These are phyloP conservation scores for Etia nguti DNA, from an alignment of 2,113 vertebrate genomes.

Conservation along the genomic window DNA sequence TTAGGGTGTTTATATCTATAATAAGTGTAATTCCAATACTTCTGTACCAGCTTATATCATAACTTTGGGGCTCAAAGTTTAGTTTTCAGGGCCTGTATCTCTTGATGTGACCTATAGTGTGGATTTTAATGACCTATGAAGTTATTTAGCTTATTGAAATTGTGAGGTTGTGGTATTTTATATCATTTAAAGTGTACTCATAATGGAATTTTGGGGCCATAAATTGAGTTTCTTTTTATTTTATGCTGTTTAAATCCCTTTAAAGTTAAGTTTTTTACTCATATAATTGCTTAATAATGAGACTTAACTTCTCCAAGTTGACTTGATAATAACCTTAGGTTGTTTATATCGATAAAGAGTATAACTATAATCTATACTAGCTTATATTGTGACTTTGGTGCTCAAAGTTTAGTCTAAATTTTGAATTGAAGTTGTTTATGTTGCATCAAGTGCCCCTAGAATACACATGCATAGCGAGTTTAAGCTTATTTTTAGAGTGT, in stretches of 20 bases:
- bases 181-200: not conserved
- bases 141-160: not conserved
- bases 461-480: not conserved
- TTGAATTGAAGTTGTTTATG: not conserved
- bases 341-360: not conserved
- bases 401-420: not conserved
- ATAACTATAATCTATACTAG: not conserved
- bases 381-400: not conserved
- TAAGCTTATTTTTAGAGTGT: not conserved
- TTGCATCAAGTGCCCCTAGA: not conserved
- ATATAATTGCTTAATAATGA: not conserved
- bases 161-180: not conserved
- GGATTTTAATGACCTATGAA: not conserved
- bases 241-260: not conserved
- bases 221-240: not conserved
- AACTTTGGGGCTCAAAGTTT: not conserved
- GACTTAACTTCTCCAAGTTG: not conserved
- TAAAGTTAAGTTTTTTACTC: not conserved
- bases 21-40: not conserved
- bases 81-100: not conserved
- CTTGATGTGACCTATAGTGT: not conserved
- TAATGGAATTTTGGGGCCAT: not conserved
- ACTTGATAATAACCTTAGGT: not conserved
- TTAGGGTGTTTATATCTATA: not conserved
- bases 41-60: not conserved